Percentiles rank a stretch among this genome's conserved stretches.
Evolutionary conservation across 1,140 invertebrate genomes (phyloP).

Genomic region (Solen grandis): DNA sequence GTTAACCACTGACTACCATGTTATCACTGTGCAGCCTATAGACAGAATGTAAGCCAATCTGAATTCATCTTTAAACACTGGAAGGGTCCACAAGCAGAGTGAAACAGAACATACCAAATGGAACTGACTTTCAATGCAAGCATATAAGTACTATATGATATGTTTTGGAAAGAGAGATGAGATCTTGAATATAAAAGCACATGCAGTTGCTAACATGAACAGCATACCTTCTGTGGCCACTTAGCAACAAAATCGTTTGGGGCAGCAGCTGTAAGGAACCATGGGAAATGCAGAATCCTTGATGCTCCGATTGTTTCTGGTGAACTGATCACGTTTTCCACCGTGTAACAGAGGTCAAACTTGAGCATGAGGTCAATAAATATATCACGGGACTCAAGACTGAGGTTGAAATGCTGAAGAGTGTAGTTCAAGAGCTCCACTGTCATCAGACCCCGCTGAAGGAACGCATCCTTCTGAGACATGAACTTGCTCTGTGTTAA

Average conservation of each 20-base stretch:
- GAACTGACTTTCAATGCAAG: too few relatives aligned
- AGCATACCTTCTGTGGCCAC: constrained; percentile 67
- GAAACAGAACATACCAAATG: too few relatives aligned
- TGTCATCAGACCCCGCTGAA: constrained; percentile 72
- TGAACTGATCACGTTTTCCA: constrained; percentile 49
- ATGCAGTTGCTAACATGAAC: too few relatives aligned
- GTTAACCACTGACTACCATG: too few relatives aligned
- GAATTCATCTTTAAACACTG: too few relatives aligned
- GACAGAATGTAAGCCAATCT: too few relatives aligned
- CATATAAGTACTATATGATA: too few relatives aligned
- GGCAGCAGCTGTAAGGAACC: constrained; percentile 70
- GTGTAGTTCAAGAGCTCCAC: constrained; percentile 71
- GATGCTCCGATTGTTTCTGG: constrained; percentile 62
- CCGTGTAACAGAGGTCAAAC: constrained; percentile 76
- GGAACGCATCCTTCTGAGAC: constrained; percentile 71
- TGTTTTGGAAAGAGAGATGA: too few relatives aligned
- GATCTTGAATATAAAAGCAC: too few relatives aligned
- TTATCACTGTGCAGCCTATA: too few relatives aligned
- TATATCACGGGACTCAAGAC: constrained; percentile 68
- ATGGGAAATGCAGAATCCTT: constrained; percentile 73
- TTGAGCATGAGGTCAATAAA: constrained; percentile 76
- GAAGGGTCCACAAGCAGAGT: too few relatives aligned
- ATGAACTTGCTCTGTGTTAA: constrained; percentile 65
- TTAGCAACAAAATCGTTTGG: constrained; percentile 58
- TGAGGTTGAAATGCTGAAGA: constrained; percentile 71